phyloP scores from a whole-genome alignment of 2,888 invertebrate species.

The Ommatoiulus sabulosus region DNA sequence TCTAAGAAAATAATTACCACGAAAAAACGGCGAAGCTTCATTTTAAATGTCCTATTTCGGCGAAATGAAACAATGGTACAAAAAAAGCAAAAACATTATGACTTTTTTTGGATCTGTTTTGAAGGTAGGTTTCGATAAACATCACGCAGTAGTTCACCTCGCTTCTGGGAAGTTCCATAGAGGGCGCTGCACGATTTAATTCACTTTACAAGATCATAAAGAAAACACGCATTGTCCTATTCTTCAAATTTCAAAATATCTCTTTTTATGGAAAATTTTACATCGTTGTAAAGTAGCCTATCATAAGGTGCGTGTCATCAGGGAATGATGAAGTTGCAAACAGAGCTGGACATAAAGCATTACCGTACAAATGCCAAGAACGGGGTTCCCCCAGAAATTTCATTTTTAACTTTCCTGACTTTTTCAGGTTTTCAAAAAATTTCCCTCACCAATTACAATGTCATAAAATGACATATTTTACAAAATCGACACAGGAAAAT shows the following conservation, averaged over 20 bases:
- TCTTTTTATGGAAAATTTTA: not conserved
- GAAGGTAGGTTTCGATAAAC: not conserved
- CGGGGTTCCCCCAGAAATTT: too few relatives aligned
- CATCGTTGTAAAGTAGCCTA: too few relatives aligned
- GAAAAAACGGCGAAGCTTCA: not conserved
- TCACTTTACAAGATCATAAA: not conserved
- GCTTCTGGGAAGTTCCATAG: not conserved
- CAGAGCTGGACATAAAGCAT: too few relatives aligned
- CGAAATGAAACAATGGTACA: not conserved
- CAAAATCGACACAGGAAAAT: too few relatives aligned
- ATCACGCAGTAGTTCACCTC: not conserved
- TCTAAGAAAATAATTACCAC: not conserved
- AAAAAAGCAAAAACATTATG: not conserved
- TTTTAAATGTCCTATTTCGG: not conserved
- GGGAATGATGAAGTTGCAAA: too few relatives aligned
- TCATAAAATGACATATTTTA: too few relatives aligned
- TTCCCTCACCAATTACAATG: too few relatives aligned
- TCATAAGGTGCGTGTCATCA: too few relatives aligned
- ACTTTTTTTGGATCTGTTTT: not conserved
- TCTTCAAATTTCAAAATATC: not conserved
- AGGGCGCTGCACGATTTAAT: not conserved
- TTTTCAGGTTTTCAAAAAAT: too few relatives aligned
- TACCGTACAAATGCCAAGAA: too few relatives aligned
- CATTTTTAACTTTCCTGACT: too few relatives aligned
- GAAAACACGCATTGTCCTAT: not conserved